A percentile compares a stretch with the other conserved stretches of the same genome.
Evolutionary conservation across 2,888 invertebrate genomes (phyloP).

Genomic region (Hofmannophila pseudospretella): DNA sequence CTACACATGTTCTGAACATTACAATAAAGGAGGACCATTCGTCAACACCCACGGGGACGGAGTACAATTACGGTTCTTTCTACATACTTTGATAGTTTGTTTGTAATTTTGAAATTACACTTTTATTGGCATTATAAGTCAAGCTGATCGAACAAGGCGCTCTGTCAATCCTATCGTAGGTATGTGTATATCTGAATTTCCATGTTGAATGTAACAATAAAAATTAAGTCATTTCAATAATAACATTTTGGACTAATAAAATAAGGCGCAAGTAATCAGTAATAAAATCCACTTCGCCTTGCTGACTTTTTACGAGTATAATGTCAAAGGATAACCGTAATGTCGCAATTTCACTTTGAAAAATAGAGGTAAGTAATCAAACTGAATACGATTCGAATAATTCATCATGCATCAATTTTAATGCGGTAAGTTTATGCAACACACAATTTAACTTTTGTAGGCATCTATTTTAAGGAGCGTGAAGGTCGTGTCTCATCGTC

Average conservation of each 20-base stretch:
- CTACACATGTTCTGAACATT: slow-evolving; percentile 14
- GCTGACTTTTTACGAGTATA: too few species aligned
- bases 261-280: too few species aligned
- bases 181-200: too few species aligned
- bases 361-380: slow-evolving; percentile 9
- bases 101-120: background rate
- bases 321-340: too few species aligned
- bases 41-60: slow-evolving; percentile 19
- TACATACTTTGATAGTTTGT: background rate
- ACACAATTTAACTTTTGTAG: slow-evolving; percentile 14
- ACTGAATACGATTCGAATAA: slow-evolving; percentile 19
- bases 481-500: slow-evolving; percentile 1
- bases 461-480: slow-evolving; percentile 2
- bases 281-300: too few species aligned
- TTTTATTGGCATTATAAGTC: too few species aligned
- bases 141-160: background rate
- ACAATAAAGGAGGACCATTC: slow-evolving; percentile 17
- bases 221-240: too few species aligned
- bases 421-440: slow-evolving; percentile 14
- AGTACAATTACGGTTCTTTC: background rate
- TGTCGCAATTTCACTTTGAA: background rate
- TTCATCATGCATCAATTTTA: slow-evolving; percentile 19
- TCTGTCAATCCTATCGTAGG: too few species aligned
- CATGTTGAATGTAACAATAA: too few species aligned
- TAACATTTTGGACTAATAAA: too few species aligned